Conservation (phyloP, 2,888 invertebrate species). For the Polydesmus complanatus region DNA sequence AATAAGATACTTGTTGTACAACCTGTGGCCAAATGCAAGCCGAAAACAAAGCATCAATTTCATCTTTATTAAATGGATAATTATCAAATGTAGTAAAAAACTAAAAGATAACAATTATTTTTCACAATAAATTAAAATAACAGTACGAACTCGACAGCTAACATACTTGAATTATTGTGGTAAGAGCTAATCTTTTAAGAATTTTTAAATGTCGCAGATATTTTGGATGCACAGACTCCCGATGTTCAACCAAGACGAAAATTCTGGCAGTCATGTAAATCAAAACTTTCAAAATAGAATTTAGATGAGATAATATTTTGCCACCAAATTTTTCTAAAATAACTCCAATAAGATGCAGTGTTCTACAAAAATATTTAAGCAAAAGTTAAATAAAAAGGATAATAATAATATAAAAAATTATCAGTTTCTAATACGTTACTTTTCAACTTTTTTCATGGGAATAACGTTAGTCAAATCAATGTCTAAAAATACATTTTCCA, state of each 20-base stretch:
- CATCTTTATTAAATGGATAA: conserved; percentile 53
- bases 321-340: conserved; percentile 68
- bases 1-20: conserved; percentile 22
- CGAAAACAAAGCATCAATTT: conserved; percentile 59
- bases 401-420: background rate
- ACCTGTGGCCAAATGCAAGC: conserved; percentile 69
- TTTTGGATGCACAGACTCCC: conserved; percentile 27
- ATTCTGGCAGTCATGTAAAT: conserved; percentile 52
- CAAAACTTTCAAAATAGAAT: conserved; percentile 55
- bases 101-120: conserved; percentile 31
- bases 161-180: conserved; percentile 27
- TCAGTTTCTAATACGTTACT: background rate
- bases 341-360: conserved; percentile 56
- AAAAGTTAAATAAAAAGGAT: background rate
- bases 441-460: conserved; percentile 51
- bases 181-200: conserved; percentile 25
- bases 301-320: conserved; percentile 50
- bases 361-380: conserved; percentile 37
- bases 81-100: conserved; percentile 66
- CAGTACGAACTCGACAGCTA: background rate
- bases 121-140: conserved; percentile 33
- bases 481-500: conserved; percentile 35
- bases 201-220: conserved; percentile 28
- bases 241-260: conserved; percentile 42
- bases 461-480: conserved; percentile 42